phyloP scores from a whole-genome alignment of 2,113 vertebrate genomes.

The Hipposideros armiger region DNA sequence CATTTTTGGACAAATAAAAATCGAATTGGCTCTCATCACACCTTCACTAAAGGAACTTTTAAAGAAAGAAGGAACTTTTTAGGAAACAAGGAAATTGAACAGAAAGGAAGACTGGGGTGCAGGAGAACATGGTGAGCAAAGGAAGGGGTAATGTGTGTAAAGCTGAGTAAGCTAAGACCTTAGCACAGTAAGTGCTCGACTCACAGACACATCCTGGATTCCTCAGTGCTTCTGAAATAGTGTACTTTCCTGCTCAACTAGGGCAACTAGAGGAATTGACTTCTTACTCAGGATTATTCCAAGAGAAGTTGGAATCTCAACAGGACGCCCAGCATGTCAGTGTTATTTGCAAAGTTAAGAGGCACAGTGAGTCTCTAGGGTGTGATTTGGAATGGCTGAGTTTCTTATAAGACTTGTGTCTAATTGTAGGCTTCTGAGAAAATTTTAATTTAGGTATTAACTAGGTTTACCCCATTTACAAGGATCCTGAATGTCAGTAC shows the following conservation, averaged over 20 bases:
- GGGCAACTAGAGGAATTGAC: neutral
- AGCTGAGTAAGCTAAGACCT: neutral
- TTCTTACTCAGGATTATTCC: neutral
- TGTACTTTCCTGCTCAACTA: neutral
- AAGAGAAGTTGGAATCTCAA: neutral
- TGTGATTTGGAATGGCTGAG: neutral
- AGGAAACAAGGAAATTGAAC: neutral
- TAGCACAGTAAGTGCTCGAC: neutral
- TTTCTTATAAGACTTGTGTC: neutral
- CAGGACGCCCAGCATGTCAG: neutral
- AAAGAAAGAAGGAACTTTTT: neutral
- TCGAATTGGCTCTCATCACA: neutral
- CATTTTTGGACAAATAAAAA: neutral
- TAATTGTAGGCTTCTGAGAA: neutral
- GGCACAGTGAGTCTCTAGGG: no score
- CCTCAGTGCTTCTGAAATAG: neutral
- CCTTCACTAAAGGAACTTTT: neutral
- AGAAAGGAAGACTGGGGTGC: neutral
- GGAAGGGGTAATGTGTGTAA: neutral
- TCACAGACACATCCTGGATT: neutral
- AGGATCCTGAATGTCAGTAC: neutral
- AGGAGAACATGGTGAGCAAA: neutral
- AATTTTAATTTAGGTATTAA: conserved; percentile 4
- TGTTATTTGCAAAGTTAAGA: neutral
- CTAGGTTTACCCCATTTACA: neutral